Conservation (phyloP, 1,140 invertebrate genomes). For the Aphelenchoides avenae region DNA sequence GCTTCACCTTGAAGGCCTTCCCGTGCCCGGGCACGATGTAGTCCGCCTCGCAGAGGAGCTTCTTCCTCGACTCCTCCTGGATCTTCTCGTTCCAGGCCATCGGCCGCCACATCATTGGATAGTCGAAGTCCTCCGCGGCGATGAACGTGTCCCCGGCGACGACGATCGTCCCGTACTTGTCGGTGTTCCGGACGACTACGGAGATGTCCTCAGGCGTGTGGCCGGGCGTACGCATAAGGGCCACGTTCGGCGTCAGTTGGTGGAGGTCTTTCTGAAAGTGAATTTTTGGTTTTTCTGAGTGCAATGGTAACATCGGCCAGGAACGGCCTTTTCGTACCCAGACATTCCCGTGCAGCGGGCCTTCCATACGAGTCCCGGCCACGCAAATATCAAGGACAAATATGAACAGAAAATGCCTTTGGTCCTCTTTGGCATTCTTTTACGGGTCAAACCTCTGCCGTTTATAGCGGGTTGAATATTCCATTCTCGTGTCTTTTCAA, state of each 20-base stretch:
- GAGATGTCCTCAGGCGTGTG: constrained; percentile 55
- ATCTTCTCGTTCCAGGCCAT: constrained; percentile 45
- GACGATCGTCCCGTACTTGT: constrained; percentile 43
- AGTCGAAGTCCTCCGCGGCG: constrained; percentile 45
- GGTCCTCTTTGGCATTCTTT: too few species aligned
- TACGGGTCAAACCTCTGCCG: too few species aligned
- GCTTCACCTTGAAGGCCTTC: constrained; percentile 18
- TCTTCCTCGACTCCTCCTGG: constrained; percentile 32
- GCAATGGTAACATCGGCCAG: too few species aligned
- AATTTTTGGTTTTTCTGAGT: too few species aligned
- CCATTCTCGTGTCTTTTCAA: too few species aligned
- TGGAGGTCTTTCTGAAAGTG: constrained; percentile 49
- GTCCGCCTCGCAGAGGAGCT: constrained; percentile 39
- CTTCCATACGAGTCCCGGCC: too few species aligned
- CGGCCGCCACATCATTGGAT: constrained; percentile 53
- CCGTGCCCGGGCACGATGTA: constrained; percentile 33
- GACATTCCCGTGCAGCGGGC: too few species aligned
- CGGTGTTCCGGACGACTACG: constrained; percentile 41
- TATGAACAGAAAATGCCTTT: constrained; percentile 1
- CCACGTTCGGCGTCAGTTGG: constrained; percentile 47
- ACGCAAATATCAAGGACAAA: too few species aligned
- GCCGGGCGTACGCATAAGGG: constrained; percentile 45
- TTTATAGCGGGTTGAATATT: too few species aligned
- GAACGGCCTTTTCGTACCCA: too few species aligned
- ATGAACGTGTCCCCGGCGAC: constrained; percentile 51